Evolutionary conservation across 2,797 vertebrate genomes (phyloP).

Genomic region (Hypotaenidia okinawae): DNA sequence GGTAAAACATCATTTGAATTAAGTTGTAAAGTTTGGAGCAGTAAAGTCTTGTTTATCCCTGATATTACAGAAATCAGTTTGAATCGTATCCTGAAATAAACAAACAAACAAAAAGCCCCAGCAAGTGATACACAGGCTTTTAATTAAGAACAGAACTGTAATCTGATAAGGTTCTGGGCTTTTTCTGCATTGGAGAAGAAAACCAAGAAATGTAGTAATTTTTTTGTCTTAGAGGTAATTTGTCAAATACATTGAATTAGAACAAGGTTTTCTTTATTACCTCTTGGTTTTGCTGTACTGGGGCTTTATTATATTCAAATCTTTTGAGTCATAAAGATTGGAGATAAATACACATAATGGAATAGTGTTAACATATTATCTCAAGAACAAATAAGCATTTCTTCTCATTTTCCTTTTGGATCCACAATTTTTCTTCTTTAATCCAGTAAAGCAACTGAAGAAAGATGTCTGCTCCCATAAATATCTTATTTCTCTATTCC

Average conservation of each 20-base stretch:
- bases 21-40: not conserved
- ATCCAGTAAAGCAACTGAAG: constrained; percentile 4
- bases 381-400: constrained; percentile 17
- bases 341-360: constrained; percentile 20
- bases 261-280: constrained; percentile 13
- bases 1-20: not conserved
- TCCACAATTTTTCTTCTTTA: constrained; percentile 3
- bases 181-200: not conserved
- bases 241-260: constrained; percentile 13
- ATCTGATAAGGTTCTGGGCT: not conserved
- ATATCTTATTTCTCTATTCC: constrained; percentile 30
- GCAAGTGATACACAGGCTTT: not conserved
- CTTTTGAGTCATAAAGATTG: constrained; percentile 13
- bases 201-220: not conserved
- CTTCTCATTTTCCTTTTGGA: constrained; percentile 20
- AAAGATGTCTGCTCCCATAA: not conserved
- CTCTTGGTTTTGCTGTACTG: not conserved
- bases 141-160: not conserved
- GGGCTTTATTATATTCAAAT: constrained; percentile 1
- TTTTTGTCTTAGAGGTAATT: constrained; percentile 3
- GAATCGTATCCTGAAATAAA: not conserved
- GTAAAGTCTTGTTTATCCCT: not conserved
- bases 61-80: not conserved
- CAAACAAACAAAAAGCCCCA: not conserved
- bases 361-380: constrained; percentile 9